Base-by-base conservation (phyloP, 2,797 vertebrate species). In the Pantherophis alleghaniensis region DNA sequence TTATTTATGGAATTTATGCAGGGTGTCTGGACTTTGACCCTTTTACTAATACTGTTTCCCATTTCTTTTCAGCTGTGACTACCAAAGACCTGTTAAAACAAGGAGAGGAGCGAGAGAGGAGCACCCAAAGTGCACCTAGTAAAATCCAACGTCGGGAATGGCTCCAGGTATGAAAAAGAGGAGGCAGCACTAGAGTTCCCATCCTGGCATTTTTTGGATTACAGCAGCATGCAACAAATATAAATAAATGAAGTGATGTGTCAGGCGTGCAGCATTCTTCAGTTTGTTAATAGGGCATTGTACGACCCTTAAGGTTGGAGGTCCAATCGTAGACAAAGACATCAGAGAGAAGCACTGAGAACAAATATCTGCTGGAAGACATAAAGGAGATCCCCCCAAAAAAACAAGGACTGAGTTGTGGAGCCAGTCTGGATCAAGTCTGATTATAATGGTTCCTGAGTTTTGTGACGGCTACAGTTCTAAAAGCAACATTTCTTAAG, bases 141-240 rank as follows among this genome's bases (percentile, higher is more conserved):
- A 99, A 98, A 96, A 97, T 97, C 92, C 98, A 98, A 86, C 98
- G 99, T 95, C 99, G 97, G 96, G 98, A 97, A 97, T 99, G 99
- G 99, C 97, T 98, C 88, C 98, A 98, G 99, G 99, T 99, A 97
- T 59, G 94, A 86, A 59, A 18, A 32, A 42, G 9, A 24, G 66
- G 69, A 61, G 61, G 86, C 57, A 93, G 26, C 7, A 16, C n/a
- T 16, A 32, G 28, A 66, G 14, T 32, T 16, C 66, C 66, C 5
- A 69, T 32, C 66, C 66, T 69, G 69, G 69, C 16, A 83, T 47
- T 42, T 83, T 47, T 83, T 24, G 74, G 74, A 83, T 83, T 83
- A 83, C 10, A 83, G 4, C 37, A 83, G 20, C 74, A 47, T 83
- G 42, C 22, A 83, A 5, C 20, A 47, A 83, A 24, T 83, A 37